phyloP scores from a whole-genome alignment of 1,140 invertebrate genomes.

The Heliconius hewitsoni region DNA sequence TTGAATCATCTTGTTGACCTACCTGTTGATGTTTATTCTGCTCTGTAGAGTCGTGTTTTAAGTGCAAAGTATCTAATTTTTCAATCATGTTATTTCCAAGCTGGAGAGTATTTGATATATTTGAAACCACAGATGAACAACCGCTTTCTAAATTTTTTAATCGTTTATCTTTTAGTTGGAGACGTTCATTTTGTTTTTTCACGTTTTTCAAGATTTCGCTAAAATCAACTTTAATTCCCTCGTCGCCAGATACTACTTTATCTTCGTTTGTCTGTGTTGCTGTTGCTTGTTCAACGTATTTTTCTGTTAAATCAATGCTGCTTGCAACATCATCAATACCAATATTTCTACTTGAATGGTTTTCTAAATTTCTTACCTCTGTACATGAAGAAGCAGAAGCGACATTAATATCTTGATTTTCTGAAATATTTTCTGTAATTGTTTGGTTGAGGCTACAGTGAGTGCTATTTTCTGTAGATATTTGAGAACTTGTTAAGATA shows the following conservation, averaged over 20 bases:
- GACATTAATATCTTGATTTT: not conserved
- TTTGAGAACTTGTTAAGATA: not conserved
- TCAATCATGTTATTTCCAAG: conserved; percentile 23
- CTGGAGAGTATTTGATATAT: conserved; percentile 30
- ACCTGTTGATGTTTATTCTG: not conserved
- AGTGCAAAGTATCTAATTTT: conserved; percentile 32
- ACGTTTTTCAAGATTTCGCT: conserved; percentile 26
- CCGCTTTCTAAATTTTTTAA: conserved; percentile 36
- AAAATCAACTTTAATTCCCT: conserved; percentile 23
- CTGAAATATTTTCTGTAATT: not conserved
- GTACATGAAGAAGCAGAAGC: not conserved
- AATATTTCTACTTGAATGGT: not conserved
- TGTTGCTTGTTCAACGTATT: conserved; percentile 36
- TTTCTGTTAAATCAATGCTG: not conserved
- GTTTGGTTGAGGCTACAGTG: not conserved
- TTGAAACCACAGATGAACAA: conserved; percentile 27
- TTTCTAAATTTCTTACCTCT: not conserved
- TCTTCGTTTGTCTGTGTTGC: conserved; percentile 26
- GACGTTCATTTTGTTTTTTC: conserved; percentile 37
- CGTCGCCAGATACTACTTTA: not conserved
- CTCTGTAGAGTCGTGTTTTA: not conserved
- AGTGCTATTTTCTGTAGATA: not conserved
- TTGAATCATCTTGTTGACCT: not conserved
- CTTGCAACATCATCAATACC: not conserved
- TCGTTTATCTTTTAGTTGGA: conserved; percentile 36